Evolutionary conservation across 1,140 invertebrate species (phyloP).

Genomic region (Platyura marginata): DNA sequence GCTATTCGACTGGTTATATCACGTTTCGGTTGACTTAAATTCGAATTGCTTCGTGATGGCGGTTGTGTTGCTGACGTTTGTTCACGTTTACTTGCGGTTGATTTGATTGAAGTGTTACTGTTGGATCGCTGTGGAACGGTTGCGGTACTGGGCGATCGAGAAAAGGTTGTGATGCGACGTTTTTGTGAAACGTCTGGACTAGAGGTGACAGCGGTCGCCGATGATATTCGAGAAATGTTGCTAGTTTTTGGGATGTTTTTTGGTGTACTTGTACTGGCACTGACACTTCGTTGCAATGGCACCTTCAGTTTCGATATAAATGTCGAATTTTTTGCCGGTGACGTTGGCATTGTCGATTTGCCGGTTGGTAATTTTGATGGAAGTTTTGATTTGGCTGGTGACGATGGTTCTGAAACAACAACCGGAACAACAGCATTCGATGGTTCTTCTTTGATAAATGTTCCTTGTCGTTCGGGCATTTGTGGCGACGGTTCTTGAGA

Average conservation of each 20-base stretch:
- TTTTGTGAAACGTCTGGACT: neutral
- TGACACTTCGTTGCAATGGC: neutral
- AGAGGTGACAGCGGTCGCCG: neutral
- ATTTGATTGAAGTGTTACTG: slow-evolving; percentile 22
- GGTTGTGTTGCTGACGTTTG: slow-evolving; percentile 34
- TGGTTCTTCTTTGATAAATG: slow-evolving; percentile 69
- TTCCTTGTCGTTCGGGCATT: slow-evolving; percentile 56
- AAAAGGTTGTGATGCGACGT: neutral
- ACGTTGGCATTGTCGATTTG: slow-evolving; percentile 1
- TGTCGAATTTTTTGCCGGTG: neutral
- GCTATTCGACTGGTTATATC: slow-evolving; percentile 75
- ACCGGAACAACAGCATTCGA: slow-evolving; percentile 25
- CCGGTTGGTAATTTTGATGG: slow-evolving; percentile 18
- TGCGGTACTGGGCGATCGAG: slow-evolving; percentile 18
- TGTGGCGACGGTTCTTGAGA: slow-evolving; percentile 12
- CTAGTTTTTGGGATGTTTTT: too few species aligned
- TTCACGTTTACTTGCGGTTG: slow-evolving; percentile 16
- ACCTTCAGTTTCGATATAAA: slow-evolving; percentile 1
- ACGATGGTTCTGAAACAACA: slow-evolving; percentile 21
- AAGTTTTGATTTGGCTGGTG: slow-evolving; percentile 27
- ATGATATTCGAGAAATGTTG: too few species aligned
- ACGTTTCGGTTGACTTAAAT: slow-evolving; percentile 24
- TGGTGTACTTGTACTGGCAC: too few species aligned
- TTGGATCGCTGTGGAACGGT: slow-evolving; percentile 31
- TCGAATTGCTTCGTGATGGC: slow-evolving; percentile 34